Base-by-base conservation (phyloP, 2,797 vertebrate genomes). In the Scolopax bukidnonensis region DNA sequence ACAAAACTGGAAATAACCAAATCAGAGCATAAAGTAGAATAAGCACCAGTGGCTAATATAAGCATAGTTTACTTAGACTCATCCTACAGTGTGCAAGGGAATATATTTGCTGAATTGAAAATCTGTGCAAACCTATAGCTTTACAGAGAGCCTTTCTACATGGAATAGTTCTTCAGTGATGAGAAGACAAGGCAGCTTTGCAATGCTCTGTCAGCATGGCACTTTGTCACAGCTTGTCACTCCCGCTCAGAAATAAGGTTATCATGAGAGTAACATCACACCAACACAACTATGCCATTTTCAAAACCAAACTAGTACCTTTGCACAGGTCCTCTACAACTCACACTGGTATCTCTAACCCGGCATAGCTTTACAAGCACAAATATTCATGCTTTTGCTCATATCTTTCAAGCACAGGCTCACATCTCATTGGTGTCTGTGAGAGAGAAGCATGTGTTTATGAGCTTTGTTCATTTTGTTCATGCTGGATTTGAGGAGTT, bases 391-490 rank as follows among this genome's bases (percentile, higher is more conserved):
- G 36, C 2, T 91, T 87, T 76, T 56, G 33, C 30, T 51, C 59
- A 6, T 51, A 53, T 45, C 32, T 59, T 78, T 82, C 50, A 57
- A 84, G n/a, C 19, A 69, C 32, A 65, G 30, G 3, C 17, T 85
- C 38, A 53, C 45, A 83, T 43, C 40, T 70, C 53, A 21, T 23
- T 80, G 48, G 4, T 0, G 2, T 77, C 74, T 51, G 40, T 21
- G 53, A 19, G 57, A 60, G 40, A 90, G 27, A 90, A 40, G 30
- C 8, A 7, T 8, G 24, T 36, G 43, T 48, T 92, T 86, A 82
- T 25, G 28, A 71, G 73, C 20, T 93, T 89, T 78, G 59, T 48
- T 91, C 41, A 45, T 78, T 84, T 89, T 45, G 41, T 56, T 89
- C 74, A 89, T 0, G 1, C 21, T 69, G 59, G 61, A 90, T 76